Percentiles rank a stretch among this genome's conserved stretches.
Evolutionary conservation across 2,888 invertebrate species (phyloP).

Genomic region (Neria commutata): DNA sequence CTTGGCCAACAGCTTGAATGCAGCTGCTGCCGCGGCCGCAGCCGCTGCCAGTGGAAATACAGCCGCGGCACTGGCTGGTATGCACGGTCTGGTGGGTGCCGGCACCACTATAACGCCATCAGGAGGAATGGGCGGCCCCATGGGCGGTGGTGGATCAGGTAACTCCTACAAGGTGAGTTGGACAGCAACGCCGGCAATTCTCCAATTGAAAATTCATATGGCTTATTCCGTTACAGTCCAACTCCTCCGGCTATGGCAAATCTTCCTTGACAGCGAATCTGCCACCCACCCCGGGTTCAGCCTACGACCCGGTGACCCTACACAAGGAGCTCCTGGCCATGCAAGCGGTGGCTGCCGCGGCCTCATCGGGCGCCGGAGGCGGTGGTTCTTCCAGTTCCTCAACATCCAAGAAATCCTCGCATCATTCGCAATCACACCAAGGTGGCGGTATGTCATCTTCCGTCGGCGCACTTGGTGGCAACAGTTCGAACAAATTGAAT

Average conservation of each 20-base stretch:
- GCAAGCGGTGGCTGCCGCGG: constrained; percentile 61
- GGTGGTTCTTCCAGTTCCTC: constrained; percentile 35
- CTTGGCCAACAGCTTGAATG: constrained; percentile 56
- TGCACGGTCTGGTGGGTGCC: constrained; percentile 56
- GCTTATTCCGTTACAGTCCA: constrained; percentile 39
- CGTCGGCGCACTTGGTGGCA: constrained; percentile 22
- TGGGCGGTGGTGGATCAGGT: constrained; percentile 42
- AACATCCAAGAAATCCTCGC: constrained; percentile 42
- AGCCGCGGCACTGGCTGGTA: constrained; percentile 52
- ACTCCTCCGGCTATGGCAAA: constrained; percentile 57
- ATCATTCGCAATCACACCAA: constrained; percentile 35
- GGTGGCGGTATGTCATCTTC: constrained; percentile 28
- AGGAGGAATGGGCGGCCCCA: constrained; percentile 40
- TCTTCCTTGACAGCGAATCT: constrained; percentile 51
- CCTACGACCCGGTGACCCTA: constrained; percentile 60
- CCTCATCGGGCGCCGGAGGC: constrained; percentile 44
- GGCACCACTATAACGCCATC: constrained; percentile 57
- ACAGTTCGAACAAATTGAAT: constrained; percentile 19
- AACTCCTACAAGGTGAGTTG: constrained; percentile 52
- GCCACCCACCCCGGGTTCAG: constrained; percentile 54
- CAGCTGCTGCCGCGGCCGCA: constrained; percentile 52
- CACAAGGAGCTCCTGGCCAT: constrained; percentile 62
- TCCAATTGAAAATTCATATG: too few relatives aligned
- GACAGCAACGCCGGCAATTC: too few relatives aligned
- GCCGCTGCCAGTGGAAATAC: constrained; percentile 53